These are phyloP conservation scores for Symphodus melops DNA, from an alignment of 2,113 vertebrate genomes.

Conservation along the genomic window DNA sequence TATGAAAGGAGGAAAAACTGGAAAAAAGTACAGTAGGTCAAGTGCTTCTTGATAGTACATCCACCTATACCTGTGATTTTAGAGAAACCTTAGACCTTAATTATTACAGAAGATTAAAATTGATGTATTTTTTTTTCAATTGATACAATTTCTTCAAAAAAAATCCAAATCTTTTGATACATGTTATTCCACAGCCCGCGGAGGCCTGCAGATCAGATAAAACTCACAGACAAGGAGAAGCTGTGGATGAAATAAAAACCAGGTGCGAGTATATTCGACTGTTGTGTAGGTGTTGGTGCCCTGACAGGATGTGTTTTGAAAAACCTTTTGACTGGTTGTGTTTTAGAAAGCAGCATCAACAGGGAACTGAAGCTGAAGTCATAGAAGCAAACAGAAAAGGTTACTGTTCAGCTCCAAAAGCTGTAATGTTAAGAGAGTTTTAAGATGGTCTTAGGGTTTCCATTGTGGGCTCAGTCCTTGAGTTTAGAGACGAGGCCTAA, in stretches of 20 bases:
- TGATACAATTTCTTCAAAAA: background rate
- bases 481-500: constrained; percentile 10
- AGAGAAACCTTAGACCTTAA: background rate
- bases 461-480: background rate
- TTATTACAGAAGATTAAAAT: background rate
- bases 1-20: background rate
- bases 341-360: background rate
- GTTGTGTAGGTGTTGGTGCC: background rate
- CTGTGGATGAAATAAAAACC: too few relatives aligned
- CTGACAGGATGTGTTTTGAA: background rate
- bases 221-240: background rate
- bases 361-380: background rate
- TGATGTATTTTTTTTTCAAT: background rate
- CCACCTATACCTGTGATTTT: background rate
- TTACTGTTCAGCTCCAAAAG: background rate
- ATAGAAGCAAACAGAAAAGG: background rate
- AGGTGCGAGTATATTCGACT: background rate
- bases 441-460: constrained; percentile 5
- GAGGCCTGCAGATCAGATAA: background rate
- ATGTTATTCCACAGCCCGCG: too few relatives aligned
- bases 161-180: too few relatives aligned
- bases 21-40: background rate
- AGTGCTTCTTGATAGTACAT: background rate
- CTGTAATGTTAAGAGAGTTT: background rate
- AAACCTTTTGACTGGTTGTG: background rate